Percentiles rank a stretch among this genome's conserved stretches.
These are phyloP conservation scores for Petroica traversi DNA, from an alignment of 2,113 vertebrate genomes.

Conservation along the genomic window DNA sequence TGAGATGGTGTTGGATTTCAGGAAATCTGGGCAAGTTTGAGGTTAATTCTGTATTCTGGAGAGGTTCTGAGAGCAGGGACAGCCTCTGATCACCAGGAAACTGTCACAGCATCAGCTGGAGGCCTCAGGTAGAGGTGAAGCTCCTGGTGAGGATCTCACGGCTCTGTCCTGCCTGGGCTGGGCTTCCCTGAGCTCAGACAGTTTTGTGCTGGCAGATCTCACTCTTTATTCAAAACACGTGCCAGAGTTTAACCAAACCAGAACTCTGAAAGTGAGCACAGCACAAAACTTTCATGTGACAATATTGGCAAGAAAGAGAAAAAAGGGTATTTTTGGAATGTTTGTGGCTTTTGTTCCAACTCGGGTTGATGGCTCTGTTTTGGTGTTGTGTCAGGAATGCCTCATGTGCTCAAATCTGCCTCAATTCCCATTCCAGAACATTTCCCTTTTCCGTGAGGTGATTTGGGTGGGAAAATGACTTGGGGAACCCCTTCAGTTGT, in stretches of 20 bases:
- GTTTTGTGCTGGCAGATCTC: neutral
- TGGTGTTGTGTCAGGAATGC: neutral
- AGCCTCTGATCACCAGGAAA: neutral
- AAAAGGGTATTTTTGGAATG: neutral
- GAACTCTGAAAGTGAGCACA: neutral
- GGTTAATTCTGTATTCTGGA: neutral
- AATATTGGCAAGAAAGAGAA: neutral
- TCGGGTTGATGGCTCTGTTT: neutral
- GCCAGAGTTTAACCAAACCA: neutral
- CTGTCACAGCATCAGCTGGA: rapidly evolving
- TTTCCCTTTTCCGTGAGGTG: neutral
- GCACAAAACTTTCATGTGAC: neutral
- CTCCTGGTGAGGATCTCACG: neutral
- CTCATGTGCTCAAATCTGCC: neutral
- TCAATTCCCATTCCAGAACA: neutral
- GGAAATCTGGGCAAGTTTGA: neutral
- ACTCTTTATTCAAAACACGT: neutral
- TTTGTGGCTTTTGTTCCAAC: neutral
- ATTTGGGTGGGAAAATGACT: neutral
- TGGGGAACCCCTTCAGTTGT: neutral
- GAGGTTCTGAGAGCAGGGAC: neutral
- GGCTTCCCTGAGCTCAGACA: neutral
- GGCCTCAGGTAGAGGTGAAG: neutral
- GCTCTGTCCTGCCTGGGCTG: neutral
- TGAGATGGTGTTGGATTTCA: neutral